These are phyloP conservation scores for Phylloscopus whistleri DNA, from an alignment of 2,113 vertebrate species.

Conservation along the genomic window DNA sequence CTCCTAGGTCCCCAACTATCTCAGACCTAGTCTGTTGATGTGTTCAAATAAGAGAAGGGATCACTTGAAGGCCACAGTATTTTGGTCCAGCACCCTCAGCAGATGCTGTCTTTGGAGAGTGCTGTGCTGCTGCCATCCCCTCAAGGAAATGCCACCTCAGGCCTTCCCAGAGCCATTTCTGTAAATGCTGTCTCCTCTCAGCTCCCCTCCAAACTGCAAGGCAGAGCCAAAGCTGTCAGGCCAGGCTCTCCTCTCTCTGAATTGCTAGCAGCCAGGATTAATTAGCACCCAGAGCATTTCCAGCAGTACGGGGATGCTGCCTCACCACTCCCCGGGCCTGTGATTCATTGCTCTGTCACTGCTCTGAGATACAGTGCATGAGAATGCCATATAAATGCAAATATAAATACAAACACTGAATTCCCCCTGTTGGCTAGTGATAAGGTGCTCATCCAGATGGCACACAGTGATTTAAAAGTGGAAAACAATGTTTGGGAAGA, in stretches of 20 bases:
- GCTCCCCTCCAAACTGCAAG: neutral
- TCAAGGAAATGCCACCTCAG: neutral
- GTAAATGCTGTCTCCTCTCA: neutral
- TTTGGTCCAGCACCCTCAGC: neutral
- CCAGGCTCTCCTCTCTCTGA: constrained; percentile 10
- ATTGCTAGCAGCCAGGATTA: constrained; percentile 71
- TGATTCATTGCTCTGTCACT: constrained; percentile 80
- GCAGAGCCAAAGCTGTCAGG: constrained; percentile 13
- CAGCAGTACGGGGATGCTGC: neutral
- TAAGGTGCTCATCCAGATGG: constrained; percentile 78
- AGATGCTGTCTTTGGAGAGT: rapidly evolving
- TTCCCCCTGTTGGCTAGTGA: constrained; percentile 73
- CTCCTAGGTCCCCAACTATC: neutral
- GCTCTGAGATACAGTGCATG: constrained; percentile 68
- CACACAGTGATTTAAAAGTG: constrained; percentile 69
- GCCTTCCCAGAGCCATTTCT: neutral
- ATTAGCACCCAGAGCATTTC: constrained; percentile 58
- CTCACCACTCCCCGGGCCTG: constrained; percentile 49
- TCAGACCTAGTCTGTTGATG: neutral
- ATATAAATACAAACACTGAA: constrained; percentile 73
- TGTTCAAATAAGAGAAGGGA: neutral
- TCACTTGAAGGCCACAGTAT: neutral
- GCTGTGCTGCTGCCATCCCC: neutral
- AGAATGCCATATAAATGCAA: constrained; percentile 82
- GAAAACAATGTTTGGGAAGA: constrained; percentile 59